Base-by-base conservation (phyloP, 2,888 invertebrate species). In the Germaria angustata region DNA sequence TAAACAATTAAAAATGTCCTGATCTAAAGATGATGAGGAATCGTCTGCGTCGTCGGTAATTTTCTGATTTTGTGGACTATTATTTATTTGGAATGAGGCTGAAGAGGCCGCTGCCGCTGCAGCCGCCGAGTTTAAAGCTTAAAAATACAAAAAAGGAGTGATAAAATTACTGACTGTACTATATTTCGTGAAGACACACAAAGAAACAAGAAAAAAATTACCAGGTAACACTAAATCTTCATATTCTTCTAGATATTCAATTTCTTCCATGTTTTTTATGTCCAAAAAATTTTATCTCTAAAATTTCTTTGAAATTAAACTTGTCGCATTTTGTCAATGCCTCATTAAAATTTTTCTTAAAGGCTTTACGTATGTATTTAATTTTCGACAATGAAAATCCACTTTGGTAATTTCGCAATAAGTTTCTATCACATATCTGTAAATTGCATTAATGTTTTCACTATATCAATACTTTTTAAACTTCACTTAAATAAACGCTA, bases 171-270 rank as follows among this genome's bases (percentile, higher is more conserved):
- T 76, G 69, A 77, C 84, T 80, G 61, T 55, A 66, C 81, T 13
- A 39, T 57, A 49, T 57, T 49, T 13, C 39, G 49, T 15, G 44
- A 28, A 59, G 24, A 61, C 46, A 63, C 63, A 72, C 59, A 69
- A 66, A 55, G 39, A 15, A 24, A 15, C 3, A 28, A 6, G 5
- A 32, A 36, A 9, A 20, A 9, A 51, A n/a, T 86, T 80, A 90
- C 90, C 88, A 85, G 90, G 90, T 73, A 90, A 79, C 46, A 90
- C 88, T 72, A 89, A 85, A 85, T 90, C 90, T 85, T 89, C 90
- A 81, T 90, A 90, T 75, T 90, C 90, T 65, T 90, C 90, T 24
- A 90, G 84, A 84, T 90, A 90, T 86, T 90, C 90, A 75, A 90
- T 88, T 76, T 90, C 89, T 79, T 90, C 90, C 90, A 90, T 90